Evolutionary conservation across 2,113 vertebrate genomes (phyloP).

Genomic region (Cyprinus carpio): DNA sequence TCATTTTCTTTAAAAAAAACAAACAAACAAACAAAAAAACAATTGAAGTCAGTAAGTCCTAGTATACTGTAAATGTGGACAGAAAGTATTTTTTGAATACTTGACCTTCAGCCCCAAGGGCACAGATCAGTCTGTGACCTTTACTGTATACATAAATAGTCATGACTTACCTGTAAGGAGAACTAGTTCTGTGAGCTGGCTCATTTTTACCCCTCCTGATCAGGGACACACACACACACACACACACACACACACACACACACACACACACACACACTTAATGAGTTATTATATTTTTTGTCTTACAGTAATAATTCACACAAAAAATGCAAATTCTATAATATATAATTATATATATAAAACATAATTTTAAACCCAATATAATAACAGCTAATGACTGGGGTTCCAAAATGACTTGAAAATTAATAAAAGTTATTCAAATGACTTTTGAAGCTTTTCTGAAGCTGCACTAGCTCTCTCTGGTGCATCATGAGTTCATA

Average conservation of each 20-base stretch:
- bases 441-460: too few relatives aligned
- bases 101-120: constrained; percentile 6
- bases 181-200: constrained; percentile 59
- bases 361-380: neutral
- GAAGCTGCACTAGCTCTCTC: too few relatives aligned
- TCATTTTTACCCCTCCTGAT: constrained; percentile 67
- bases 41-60: neutral
- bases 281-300: neutral
- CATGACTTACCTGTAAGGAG: constrained; percentile 72
- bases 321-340: too few relatives aligned
- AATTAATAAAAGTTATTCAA: too few relatives aligned
- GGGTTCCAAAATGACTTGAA: neutral
- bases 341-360: too few relatives aligned
- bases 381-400: neutral
- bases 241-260: too few relatives aligned
- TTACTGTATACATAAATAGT: constrained; percentile 6
- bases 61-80: neutral
- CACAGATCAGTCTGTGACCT: constrained; percentile 28
- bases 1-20: too few relatives aligned
- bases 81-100: neutral
- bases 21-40: too few relatives aligned
- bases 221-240: constrained; percentile 5
- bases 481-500: too few relatives aligned
- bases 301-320: neutral
- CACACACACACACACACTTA: neutral